phyloP scores from a whole-genome alignment of 2,888 invertebrate species.

The Polyommatus iphigenia region DNA sequence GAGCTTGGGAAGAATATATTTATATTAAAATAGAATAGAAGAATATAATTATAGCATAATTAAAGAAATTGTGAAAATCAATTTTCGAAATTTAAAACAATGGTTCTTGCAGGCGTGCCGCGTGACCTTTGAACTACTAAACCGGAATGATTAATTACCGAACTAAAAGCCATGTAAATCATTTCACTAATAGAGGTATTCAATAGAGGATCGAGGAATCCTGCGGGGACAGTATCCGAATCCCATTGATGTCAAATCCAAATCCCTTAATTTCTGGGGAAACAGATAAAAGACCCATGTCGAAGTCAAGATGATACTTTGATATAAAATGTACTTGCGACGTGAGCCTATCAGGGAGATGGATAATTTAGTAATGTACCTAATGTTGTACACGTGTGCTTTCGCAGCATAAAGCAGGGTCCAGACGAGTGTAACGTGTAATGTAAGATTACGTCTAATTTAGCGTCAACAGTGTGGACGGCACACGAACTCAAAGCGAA shows the following conservation, averaged over 20 bases:
- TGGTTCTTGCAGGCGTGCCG: neutral
- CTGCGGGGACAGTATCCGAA: neutral
- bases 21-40: too few species aligned
- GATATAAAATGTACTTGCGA: conserved; percentile 17
- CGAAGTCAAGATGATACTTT: conserved; percentile 12
- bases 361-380: conserved; percentile 14
- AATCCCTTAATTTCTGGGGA: conserved; percentile 17
- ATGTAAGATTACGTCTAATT: too few species aligned
- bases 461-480: too few species aligned
- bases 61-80: too few species aligned
- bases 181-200: neutral
- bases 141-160: neutral
- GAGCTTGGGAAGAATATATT: too few species aligned
- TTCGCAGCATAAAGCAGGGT: neutral
- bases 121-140: neutral
- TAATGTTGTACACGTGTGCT: neutral
- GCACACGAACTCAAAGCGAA: too few species aligned
- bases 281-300: conserved; percentile 20
- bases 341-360: neutral
- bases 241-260: conserved; percentile 7
- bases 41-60: too few species aligned
- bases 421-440: too few species aligned
- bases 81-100: too few species aligned
- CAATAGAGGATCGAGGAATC: neutral
- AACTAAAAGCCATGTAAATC: neutral